phyloP scores from a whole-genome alignment of 37 sponge, comb jelly and placozoan species.

The Geodia barretti region DNA sequence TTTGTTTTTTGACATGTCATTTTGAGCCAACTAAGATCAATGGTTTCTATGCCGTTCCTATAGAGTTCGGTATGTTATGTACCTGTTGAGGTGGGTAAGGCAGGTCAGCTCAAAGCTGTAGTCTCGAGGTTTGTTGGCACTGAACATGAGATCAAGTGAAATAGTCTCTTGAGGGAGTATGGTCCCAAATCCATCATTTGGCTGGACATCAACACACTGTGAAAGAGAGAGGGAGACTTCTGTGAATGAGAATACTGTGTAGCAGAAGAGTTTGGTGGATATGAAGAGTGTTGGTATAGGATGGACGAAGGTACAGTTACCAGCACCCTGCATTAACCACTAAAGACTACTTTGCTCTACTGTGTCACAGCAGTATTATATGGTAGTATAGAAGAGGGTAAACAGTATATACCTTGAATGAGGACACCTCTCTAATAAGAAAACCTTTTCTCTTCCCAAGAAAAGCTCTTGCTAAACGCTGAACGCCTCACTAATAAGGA shows the following conservation, averaged over 20 bases:
- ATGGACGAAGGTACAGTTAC: no score
- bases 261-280: background rate
- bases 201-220: constrained; percentile 74
- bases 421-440: background rate
- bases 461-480: no score
- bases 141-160: constrained; percentile 72
- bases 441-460: background rate
- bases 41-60: no score
- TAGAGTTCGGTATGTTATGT: background rate
- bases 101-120: constrained; percentile 60
- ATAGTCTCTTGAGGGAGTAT: constrained; percentile 83
- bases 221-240: background rate
- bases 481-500: no score
- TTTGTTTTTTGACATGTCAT: no score
- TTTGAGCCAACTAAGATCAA: no score
- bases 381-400: no score
- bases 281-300: background rate
- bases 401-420: background rate
- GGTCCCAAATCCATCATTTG: constrained; percentile 89
- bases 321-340: no score
- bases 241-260: background rate
- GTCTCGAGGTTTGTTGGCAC: constrained; percentile 50
- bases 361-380: no score
- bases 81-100: constrained; percentile 51
- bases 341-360: no score